phyloP scores from a whole-genome alignment of 2,888 invertebrate genomes.

The Tiphia femorata region DNA sequence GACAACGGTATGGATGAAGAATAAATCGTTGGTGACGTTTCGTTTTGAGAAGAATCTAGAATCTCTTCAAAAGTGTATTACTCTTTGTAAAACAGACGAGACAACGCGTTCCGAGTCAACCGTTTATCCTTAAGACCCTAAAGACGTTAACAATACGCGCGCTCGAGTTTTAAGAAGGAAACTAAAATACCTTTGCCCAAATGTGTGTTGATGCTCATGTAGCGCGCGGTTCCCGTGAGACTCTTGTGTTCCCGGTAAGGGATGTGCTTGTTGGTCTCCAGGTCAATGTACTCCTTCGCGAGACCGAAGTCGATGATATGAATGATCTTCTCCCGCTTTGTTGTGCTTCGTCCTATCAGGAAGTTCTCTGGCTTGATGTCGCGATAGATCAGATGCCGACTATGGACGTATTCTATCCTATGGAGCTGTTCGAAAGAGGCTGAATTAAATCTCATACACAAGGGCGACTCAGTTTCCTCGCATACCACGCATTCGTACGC shows the following conservation, averaged over 20 bases:
- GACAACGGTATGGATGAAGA: background rate
- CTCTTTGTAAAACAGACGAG: no score
- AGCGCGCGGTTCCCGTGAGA: slow-evolving; percentile 98
- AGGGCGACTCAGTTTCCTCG: no score
- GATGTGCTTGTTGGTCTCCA: slow-evolving; percentile 99
- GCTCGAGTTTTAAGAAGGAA: background rate
- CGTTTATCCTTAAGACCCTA: no score
- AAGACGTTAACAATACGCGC: no score
- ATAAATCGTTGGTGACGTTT: background rate
- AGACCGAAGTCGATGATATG: slow-evolving; percentile 99
- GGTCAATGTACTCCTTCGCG: slow-evolving; percentile 99
- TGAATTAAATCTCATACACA: no score
- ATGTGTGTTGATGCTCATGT: slow-evolving; percentile 99
- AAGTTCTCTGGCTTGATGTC: slow-evolving; percentile 99
- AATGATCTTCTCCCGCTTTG: slow-evolving; percentile 97
- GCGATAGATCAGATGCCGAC: slow-evolving; percentile 98
- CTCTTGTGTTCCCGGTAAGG: slow-evolving; percentile 99
- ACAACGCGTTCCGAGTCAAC: no score
- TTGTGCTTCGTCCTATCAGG: slow-evolving; percentile 97
- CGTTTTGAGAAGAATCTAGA: background rate
- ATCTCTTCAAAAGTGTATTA: no score
- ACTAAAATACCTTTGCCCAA: slow-evolving; percentile 89
- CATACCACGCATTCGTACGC: no score
- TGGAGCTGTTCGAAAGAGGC: slow-evolving; percentile 80
- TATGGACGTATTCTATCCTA: slow-evolving; percentile 99